phyloP scores from a whole-genome alignment of 2,797 vertebrate genomes.

The Allobates femoralis region DNA sequence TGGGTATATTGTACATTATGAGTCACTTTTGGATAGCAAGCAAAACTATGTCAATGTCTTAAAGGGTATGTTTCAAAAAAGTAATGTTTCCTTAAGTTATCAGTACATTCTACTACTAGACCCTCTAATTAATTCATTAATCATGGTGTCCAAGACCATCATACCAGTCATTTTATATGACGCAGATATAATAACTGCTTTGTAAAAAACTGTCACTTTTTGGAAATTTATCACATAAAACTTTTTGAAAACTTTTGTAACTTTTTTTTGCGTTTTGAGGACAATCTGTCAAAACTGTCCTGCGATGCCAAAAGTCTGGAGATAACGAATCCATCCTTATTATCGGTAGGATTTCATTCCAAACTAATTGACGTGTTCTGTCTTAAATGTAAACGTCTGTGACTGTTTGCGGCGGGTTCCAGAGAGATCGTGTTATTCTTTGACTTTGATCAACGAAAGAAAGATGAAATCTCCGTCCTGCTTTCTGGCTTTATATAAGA shows the following conservation, averaged over 20 bases:
- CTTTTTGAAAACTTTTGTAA: not conserved
- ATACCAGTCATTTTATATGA: too few species aligned
- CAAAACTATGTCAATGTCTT: too few species aligned
- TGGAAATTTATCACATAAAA: not conserved
- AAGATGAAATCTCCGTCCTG: conserved; percentile 33
- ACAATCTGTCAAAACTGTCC: not conserved
- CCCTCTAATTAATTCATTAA: not conserved
- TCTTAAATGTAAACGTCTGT: not conserved
- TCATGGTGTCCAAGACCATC: not conserved
- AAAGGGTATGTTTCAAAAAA: too few species aligned
- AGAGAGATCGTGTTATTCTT: not conserved
- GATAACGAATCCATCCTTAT: not conserved
- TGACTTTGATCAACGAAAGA: conserved; percentile 39
- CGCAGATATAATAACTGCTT: not conserved
- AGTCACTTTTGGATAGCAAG: too few species aligned
- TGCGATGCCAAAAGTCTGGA: not conserved
- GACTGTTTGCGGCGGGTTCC: conserved; percentile 21
- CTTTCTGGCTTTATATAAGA: conserved; percentile 33
- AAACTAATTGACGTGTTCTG: conserved; percentile 5
- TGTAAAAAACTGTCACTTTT: not conserved
- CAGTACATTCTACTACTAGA: too few species aligned
- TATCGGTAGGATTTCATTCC: not conserved
- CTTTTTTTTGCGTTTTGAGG: not conserved
- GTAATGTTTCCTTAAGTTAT: too few species aligned
- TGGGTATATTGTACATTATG: not conserved